Percentiles rank a stretch among this genome's conserved stretches.
Conservation (phyloP, 2,113 vertebrate species). For the Zosterops lateralis region DNA sequence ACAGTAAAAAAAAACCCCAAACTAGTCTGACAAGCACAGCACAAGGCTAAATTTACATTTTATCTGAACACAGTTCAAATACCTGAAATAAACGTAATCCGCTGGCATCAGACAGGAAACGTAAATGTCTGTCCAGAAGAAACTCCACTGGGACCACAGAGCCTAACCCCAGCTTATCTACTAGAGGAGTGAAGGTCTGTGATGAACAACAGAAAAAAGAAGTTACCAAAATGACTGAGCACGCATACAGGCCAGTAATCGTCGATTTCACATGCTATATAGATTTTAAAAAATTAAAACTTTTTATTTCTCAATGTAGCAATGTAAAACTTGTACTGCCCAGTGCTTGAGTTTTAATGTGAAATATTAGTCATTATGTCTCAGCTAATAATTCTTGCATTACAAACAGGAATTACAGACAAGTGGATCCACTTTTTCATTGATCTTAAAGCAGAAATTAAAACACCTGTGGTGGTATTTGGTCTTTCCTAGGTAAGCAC, state of each 20-base stretch:
- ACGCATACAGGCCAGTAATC: background rate
- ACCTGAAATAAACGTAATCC: constrained; percentile 92
- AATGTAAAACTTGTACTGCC: background rate
- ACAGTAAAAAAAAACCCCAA: background rate
- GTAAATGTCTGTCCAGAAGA: constrained; percentile 86
- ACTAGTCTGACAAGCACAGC: background rate
- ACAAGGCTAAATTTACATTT: background rate
- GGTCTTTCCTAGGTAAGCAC: background rate
- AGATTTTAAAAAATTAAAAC: background rate
- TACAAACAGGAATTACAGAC: background rate
- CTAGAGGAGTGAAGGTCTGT: constrained; percentile 84
- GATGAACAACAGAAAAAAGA: constrained; percentile 17
- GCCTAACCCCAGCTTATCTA: constrained; percentile 92
- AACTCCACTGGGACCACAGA: constrained; percentile 91
- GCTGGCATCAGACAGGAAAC: constrained; percentile 88
- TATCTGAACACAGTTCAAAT: constrained; percentile 30
- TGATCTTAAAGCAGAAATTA: background rate
- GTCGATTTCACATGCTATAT: background rate
- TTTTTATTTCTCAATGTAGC: background rate
- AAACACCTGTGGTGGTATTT: background rate
- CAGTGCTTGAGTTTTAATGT: background rate
- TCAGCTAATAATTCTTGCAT: background rate
- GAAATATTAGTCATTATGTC: background rate
- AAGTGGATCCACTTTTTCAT: background rate
- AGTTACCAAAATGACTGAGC: background rate